Evolutionary conservation across 2,888 invertebrate species (phyloP).

Genomic region (Monochamus alternatus): DNA sequence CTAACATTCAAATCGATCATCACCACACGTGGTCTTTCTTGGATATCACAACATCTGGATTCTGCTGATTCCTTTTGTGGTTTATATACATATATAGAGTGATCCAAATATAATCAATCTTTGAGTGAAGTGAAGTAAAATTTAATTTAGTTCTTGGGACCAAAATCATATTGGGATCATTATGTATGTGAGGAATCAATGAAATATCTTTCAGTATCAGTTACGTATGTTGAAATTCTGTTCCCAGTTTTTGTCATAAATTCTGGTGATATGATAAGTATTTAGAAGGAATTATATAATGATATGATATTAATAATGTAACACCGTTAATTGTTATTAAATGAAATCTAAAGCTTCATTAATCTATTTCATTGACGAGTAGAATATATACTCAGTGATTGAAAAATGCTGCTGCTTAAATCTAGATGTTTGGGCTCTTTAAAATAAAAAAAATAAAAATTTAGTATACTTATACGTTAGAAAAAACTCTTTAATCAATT

Average conservation of each 20-base stretch:
- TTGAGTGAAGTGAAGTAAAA: too few relatives aligned
- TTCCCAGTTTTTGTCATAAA: neutral
- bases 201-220: too few relatives aligned
- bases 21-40: neutral
- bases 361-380: neutral
- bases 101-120: neutral
- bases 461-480: too few relatives aligned
- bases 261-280: neutral
- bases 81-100: neutral
- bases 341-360: neutral
- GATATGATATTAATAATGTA: neutral
- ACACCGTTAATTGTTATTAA: neutral
- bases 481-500: too few relatives aligned
- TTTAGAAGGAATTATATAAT: neutral
- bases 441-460: too few relatives aligned
- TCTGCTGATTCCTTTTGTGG: neutral
- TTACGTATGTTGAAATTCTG: too few relatives aligned
- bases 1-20: neutral
- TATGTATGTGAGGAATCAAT: too few relatives aligned
- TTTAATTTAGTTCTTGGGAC: too few relatives aligned
- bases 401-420: too few relatives aligned
- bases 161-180: too few relatives aligned
- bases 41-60: neutral
- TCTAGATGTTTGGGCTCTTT: too few relatives aligned
- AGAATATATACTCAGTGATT: too few relatives aligned